Conservation (phyloP, 2,888 invertebrate species). For the Drosophila rubida region DNA sequence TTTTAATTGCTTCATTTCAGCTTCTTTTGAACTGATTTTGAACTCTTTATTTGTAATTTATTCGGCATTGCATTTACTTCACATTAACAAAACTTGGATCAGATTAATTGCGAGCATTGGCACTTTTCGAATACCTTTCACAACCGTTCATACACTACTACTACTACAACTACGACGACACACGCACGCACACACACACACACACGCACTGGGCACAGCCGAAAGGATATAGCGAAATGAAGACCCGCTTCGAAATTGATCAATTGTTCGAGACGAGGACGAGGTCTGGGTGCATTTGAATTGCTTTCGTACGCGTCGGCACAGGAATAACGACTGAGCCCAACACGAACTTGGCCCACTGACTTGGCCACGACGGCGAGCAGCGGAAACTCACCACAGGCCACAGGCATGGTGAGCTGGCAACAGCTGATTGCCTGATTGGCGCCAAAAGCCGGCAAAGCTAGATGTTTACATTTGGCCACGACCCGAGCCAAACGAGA, state of each 20-base stretch:
- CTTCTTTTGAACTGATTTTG: not conserved
- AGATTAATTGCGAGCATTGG: not conserved
- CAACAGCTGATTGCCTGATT: conserved; percentile 37
- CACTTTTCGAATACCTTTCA: conserved; percentile 41
- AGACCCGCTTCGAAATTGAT: conserved; percentile 26
- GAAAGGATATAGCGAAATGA: conserved; percentile 15
- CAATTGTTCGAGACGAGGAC: conserved; percentile 34
- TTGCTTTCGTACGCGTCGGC: conserved; percentile 72
- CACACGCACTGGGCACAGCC: conserved; percentile 33
- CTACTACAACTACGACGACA: conserved; percentile 5
- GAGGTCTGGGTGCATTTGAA: conserved; percentile 26
- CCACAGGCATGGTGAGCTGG: conserved; percentile 51
- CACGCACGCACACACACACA: conserved; percentile 23
- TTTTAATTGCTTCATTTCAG: not conserved
- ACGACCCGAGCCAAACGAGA: not conserved
- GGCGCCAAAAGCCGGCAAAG: conserved; percentile 62
- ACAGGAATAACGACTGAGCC: conserved; percentile 71
- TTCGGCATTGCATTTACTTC: not conserved
- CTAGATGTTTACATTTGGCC: conserved; percentile 53
- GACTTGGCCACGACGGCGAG: conserved; percentile 19
- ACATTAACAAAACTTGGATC: not conserved
- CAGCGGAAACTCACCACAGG: conserved; percentile 55
- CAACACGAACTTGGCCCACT: conserved; percentile 45
- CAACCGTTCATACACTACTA: conserved; percentile 32
- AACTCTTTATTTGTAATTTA: not conserved